Base-by-base conservation (phyloP, 2,797 vertebrate genomes). In the Lates japonicus region DNA sequence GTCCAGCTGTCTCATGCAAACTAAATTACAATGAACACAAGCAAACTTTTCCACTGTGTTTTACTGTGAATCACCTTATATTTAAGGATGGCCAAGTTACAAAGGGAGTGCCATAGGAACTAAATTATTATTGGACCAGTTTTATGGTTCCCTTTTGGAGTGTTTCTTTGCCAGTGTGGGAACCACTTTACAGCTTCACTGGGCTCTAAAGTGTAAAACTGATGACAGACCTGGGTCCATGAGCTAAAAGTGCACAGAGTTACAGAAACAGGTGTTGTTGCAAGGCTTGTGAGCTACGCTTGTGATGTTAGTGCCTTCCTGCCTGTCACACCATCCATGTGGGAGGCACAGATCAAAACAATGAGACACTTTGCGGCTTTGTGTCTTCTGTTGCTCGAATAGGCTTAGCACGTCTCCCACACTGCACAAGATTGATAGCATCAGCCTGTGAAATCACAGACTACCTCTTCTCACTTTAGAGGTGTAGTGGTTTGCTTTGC, bases 231-330 rank as follows among this genome's bases (percentile, higher is more conserved):
- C 29, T 5, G 29, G 5, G 62, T 78, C 71, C 67, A 14, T 2
- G 74, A 82, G 84, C 87, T 88, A 76, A 83, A 85, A 91, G 81
- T 67, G 82, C 71, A 74, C 51, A 2, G 67, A 49, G 81, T 68
- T 81, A 72, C 37, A 88, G 69, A 90, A 93, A 87, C 92, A 93
- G 92, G 92, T 94, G 93, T 88, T 91, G 78, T 69, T 84, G 69
- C 39, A 74, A 70, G 33, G 64, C 52, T 19, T 29, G 66, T 48
- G 81, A 80, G 84, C 78, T 52, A 14, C 37, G 14, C 19, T 74
- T 80, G 79, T 63, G 80, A 78, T 69, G 72, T 61, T 14, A 49
- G 12, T 61, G 74, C 70, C 82, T 91, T 87, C 81, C 87, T 90
- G 88, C 80, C 86, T 79, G 70, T 55, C 54, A 39, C 76, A 73